Conservation (phyloP, 2,888 invertebrate genomes). For the Chalcis sispes region DNA sequence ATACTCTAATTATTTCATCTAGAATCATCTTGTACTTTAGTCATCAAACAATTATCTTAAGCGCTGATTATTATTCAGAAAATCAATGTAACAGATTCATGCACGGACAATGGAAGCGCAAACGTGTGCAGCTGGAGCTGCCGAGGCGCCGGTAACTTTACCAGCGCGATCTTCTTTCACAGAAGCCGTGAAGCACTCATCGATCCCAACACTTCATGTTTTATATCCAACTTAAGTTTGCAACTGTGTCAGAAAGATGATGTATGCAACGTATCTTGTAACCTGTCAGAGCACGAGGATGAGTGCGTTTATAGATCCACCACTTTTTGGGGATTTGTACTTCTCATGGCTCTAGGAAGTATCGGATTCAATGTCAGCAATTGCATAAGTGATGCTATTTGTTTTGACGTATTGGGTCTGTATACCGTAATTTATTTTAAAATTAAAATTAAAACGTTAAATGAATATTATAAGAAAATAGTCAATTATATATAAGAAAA, state of each 20-base stretch:
- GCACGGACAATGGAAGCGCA: constrained; percentile 14
- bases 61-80: constrained; percentile 35
- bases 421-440: constrained; percentile 23
- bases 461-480: constrained; percentile 2
- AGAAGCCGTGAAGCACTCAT: constrained; percentile 2
- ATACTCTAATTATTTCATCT: too few species aligned
- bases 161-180: constrained; percentile 2
- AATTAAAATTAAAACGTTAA: constrained; percentile 2
- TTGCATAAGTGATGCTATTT: constrained; percentile 92
- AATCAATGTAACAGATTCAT: constrained; percentile 52
- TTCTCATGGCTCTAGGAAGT: constrained; percentile 84
- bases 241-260: background rate
- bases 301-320: constrained; percentile 78
- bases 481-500: too few species aligned
- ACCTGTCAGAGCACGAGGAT: constrained; percentile 60
- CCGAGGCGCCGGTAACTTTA: background rate
- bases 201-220: background rate
- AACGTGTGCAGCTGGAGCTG: constrained; percentile 27
- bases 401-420: constrained; percentile 89
- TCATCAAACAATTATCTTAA: constrained; percentile 7
- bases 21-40: too few species aligned
- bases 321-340: constrained; percentile 86
- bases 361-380: constrained; percentile 91
- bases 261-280: constrained; percentile 63
- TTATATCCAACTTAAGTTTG: background rate